phyloP scores from a whole-genome alignment of 2,113 vertebrate species.

The Cyprinodon variegatus region DNA sequence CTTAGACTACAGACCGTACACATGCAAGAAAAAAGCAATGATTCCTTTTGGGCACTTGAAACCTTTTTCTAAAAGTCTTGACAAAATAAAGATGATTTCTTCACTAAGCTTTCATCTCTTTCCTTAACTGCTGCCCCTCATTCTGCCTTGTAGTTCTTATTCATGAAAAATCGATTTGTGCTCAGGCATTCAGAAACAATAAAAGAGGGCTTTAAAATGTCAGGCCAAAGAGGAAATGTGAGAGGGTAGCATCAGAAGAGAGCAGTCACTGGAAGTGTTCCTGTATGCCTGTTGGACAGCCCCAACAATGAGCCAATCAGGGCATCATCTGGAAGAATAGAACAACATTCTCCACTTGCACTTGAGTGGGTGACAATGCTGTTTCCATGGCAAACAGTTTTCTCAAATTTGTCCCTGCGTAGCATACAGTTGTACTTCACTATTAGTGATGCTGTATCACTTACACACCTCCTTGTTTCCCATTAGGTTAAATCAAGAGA shows the following conservation, averaged over 20 bases:
- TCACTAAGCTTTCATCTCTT: not conserved
- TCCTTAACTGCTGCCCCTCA: not conserved
- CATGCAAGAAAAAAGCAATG: not conserved
- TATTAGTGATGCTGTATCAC: slow-evolving; percentile 43
- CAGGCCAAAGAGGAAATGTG: not conserved
- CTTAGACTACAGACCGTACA: too few species aligned
- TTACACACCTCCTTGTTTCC: slow-evolving; percentile 25
- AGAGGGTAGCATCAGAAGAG: slow-evolving; percentile 16
- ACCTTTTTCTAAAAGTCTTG: not conserved
- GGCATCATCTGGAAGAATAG: slow-evolving; percentile 54
- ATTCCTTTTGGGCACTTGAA: not conserved
- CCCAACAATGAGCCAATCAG: slow-evolving; percentile 58
- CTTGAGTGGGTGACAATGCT: slow-evolving; percentile 63
- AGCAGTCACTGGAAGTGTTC: slow-evolving; percentile 22
- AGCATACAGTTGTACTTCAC: slow-evolving; percentile 65
- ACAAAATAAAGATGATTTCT: not conserved
- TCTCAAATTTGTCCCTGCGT: slow-evolving; percentile 36
- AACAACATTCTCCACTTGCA: slow-evolving; percentile 50
- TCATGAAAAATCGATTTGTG: slow-evolving; percentile 39
- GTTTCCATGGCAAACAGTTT: slow-evolving; percentile 71
- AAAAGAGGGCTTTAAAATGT: slow-evolving; percentile 1
- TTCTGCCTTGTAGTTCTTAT: slow-evolving; percentile 16
- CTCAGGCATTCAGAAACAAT: not conserved
- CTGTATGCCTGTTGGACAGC: slow-evolving; percentile 33
- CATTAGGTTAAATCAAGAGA: slow-evolving; percentile 27